Base-by-base conservation (phyloP, 1,140 invertebrate genomes). In the Danaus melanippus region DNA sequence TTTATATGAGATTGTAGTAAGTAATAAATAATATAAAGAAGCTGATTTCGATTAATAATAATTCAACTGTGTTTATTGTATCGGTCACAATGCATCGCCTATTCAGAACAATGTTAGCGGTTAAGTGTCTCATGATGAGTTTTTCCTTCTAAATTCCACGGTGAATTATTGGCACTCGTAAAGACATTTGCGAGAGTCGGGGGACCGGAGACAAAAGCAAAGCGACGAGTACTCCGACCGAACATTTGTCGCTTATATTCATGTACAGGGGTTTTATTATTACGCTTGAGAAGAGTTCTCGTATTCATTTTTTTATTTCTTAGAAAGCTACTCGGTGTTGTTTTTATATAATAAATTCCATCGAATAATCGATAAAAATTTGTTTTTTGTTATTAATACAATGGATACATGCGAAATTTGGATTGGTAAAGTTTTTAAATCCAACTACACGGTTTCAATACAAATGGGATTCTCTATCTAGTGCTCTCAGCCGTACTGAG, bases 101-200 rank as follows among this genome's bases (percentile, higher is more conserved):
- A 32, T 32, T 32, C 21, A 32, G 21, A 54, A 50, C 50, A 59
- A 50, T 39, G 40, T 46, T 42, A 17, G 52, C 58, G 39, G 21
- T 44, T 50, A 42, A 54, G 56, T 50, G 58, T 50, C 55, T 46
- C 46, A 46, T 46, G 46, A 49, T 32, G 44, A 50, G 43, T 47
- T 60, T 54, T 55, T 60, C 12, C 52, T 32, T 10, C 45, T 46
- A 53, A 53, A 51, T 60, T 53, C 56, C 53, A 47, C 60, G 59
- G 46, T 61, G 58, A 67, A 64, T 60, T 60, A 66, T 73, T 70
- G 63, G 61, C 65, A 69, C 61, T 62, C 55, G 67, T 66, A 71
- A 70, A 71, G 71, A 74, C 66, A 64, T 71, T 72, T 63, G 66
- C 56, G 62, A 61, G 66, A 53, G 64, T 62, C 62, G 58, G 49